These are phyloP conservation scores for Labrus mixtus DNA, from an alignment of 2,113 vertebrate genomes.

Conservation along the genomic window DNA sequence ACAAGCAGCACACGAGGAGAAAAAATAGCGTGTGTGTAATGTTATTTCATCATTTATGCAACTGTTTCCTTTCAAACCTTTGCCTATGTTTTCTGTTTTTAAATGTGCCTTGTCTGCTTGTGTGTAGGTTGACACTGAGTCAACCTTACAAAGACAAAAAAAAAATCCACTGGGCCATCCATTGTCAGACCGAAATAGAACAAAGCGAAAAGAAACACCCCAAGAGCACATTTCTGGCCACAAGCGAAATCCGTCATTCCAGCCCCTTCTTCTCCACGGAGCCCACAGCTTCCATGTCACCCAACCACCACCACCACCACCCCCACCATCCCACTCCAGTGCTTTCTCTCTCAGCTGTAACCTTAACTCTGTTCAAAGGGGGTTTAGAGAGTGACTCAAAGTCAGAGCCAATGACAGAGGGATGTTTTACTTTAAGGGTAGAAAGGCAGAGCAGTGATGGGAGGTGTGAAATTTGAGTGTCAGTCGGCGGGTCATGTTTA, in stretches of 20 bases:
- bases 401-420: slow-evolving; percentile 42
- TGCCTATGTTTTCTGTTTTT: slow-evolving; percentile 27
- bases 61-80: slow-evolving; percentile 22
- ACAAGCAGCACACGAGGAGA: slow-evolving; percentile 35
- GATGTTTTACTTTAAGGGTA: slow-evolving; percentile 32
- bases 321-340: neutral
- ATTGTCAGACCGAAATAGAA: slow-evolving; percentile 71
- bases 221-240: slow-evolving; percentile 63
- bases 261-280: slow-evolving; percentile 38
- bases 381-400: slow-evolving; percentile 41
- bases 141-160: slow-evolving; percentile 42
- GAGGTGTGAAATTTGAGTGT: neutral
- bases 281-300: slow-evolving; percentile 28
- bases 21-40: slow-evolving; percentile 4
- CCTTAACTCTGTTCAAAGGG: slow-evolving; percentile 61
- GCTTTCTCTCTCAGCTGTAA: slow-evolving; percentile 44
- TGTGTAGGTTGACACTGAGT: slow-evolving; percentile 42
- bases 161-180: slow-evolving; percentile 38
- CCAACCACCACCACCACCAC: neutral
- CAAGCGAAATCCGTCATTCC: slow-evolving; percentile 51
- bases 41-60: slow-evolving; percentile 35
- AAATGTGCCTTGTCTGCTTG: slow-evolving; percentile 26
- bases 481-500: slow-evolving; percentile 2
- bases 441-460: neutral
- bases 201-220: slow-evolving; percentile 58